Conservation (phyloP, 2,113 vertebrate genomes). For the Oplegnathus fasciatus region DNA sequence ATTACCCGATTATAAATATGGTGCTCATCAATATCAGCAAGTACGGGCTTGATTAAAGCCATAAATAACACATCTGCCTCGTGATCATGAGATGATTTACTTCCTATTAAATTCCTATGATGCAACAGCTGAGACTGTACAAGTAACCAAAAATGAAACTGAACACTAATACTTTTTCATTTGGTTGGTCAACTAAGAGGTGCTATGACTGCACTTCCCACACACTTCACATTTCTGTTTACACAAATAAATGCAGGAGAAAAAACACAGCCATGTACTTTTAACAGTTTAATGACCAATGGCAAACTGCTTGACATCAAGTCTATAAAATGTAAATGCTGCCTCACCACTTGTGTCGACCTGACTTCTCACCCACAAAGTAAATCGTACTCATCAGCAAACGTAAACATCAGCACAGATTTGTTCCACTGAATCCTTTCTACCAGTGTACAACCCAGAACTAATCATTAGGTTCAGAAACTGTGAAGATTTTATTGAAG, state of each 20-base stretch:
- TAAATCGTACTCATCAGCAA: not conserved
- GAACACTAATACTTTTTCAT: not conserved
- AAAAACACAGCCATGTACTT: not conserved
- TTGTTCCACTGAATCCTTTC: not conserved
- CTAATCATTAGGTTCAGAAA: not conserved
- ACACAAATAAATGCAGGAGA: not conserved
- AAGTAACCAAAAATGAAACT: not conserved
- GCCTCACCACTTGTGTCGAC: not conserved
- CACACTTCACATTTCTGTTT: slow-evolving; percentile 18
- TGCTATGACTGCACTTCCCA: not conserved
- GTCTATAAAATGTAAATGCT: not conserved
- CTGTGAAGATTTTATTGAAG: not conserved
- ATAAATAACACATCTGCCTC: not conserved
- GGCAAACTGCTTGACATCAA: not conserved
- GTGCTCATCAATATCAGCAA: not conserved
- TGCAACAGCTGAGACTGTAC: not conserved
- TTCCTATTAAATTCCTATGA: not conserved
- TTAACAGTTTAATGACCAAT: not conserved
- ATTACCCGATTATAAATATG: not conserved
- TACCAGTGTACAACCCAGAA: not conserved
- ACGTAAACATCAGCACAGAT: not conserved
- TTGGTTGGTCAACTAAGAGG: not conserved
- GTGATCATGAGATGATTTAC: not conserved
- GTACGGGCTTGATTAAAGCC: not conserved
- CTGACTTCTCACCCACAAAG: not conserved